Evolutionary conservation across 2,797 vertebrate species (phyloP).

Genomic region (Cirrhinus mrigala): DNA sequence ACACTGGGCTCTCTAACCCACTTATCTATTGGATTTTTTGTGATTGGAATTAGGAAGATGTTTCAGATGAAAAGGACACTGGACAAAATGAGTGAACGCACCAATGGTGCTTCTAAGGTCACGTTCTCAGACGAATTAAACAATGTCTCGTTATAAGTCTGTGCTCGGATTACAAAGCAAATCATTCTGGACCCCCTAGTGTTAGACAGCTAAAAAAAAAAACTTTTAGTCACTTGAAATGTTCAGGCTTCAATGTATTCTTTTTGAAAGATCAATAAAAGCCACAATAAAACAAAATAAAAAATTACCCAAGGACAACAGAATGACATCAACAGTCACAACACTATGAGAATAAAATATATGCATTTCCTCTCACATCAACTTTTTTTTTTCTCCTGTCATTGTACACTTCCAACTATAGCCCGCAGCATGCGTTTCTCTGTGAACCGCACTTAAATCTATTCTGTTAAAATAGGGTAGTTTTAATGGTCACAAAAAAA

Average conservation of each 20-base stretch:
- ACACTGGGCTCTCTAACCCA: constrained; percentile 24
- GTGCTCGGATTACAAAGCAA: not conserved
- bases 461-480: constrained; percentile 52
- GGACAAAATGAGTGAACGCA: not conserved
- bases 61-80: constrained; percentile 37
- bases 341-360: constrained; percentile 21
- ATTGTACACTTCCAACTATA: not conserved
- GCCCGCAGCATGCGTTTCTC: constrained; percentile 33
- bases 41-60: constrained; percentile 44
- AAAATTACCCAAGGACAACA: constrained; percentile 22
- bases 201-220: not conserved
- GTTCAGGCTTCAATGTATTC: not conserved
- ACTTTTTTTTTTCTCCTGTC: not conserved
- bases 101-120: not conserved
- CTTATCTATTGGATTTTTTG: constrained; percentile 40
- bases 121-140: not conserved
- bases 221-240: constrained; percentile 5
- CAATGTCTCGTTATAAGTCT: not conserved
- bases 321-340: constrained; percentile 44
- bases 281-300: constrained; percentile 16
- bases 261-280: constrained; percentile 15
- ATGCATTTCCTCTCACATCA: constrained; percentile 23
- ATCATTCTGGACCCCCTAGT: not conserved
- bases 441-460: constrained; percentile 54
- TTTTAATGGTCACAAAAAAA: constrained; percentile 25